Percentiles rank a stretch among this genome's conserved stretches.
phyloP scores from a whole-genome alignment of 2,888 invertebrate species.

The Venustoraphidia nigricollis region DNA sequence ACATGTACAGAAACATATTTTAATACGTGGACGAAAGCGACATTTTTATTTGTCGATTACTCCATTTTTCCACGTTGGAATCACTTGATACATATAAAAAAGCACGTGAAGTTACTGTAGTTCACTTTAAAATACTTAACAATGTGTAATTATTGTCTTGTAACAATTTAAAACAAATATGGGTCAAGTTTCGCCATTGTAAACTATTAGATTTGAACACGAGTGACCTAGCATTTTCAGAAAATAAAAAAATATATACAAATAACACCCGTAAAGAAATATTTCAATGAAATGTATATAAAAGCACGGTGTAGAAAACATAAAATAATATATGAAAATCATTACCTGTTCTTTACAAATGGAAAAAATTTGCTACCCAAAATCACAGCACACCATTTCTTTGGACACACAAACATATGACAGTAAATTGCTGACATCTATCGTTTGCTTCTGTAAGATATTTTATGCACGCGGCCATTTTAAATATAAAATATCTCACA shows the following conservation, averaged over 20 bases:
- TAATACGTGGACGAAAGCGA: conserved; percentile 4
- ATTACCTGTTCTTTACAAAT: too few species aligned
- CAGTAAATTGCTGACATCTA: neutral
- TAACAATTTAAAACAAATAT: conserved; percentile 22
- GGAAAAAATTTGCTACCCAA: conserved; percentile 5
- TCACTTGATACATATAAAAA: too few species aligned
- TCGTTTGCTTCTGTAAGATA: neutral
- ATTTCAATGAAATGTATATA: too few species aligned
- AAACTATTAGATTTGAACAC: conserved; percentile 22
- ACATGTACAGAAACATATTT: conserved; percentile 1
- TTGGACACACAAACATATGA: conserved; percentile 31
- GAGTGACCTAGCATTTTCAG: conserved; percentile 24
- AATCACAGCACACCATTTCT: conserved; percentile 23
- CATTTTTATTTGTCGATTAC: neutral
- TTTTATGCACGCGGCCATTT: too few species aligned
- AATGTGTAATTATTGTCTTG: too few species aligned
- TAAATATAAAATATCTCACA: too few species aligned
- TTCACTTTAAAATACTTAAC: too few species aligned
- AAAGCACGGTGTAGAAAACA: too few species aligned
- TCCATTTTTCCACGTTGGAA: too few species aligned
- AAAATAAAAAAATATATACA: conserved; percentile 8
- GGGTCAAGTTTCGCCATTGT: conserved; percentile 34
- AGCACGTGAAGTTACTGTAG: too few species aligned
- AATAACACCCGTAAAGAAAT: conserved; percentile 4
- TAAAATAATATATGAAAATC: too few species aligned